Percentiles rank a stretch among this genome's conserved stretches.
Evolutionary conservation across 2,113 vertebrate species (phyloP).

Genomic region (Eurypyga helias): DNA sequence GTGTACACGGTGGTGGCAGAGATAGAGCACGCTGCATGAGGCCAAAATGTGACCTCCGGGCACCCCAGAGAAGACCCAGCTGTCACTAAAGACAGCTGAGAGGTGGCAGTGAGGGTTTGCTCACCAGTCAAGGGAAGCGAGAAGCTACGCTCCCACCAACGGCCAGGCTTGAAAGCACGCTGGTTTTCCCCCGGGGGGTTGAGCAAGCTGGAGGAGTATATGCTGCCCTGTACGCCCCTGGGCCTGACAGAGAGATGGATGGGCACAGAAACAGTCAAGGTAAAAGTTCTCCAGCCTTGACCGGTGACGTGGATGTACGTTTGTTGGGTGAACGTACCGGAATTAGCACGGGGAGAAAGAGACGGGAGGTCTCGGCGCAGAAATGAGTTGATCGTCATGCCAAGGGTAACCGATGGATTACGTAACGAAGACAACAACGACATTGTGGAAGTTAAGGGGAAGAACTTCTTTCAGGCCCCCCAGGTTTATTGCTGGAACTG

Average conservation of each 20-base stretch:
- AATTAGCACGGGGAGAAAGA: background rate
- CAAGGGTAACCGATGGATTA: background rate
- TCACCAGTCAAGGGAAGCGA: background rate
- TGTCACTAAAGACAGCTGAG: background rate
- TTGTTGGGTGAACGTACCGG: background rate
- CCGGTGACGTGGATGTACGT: background rate
- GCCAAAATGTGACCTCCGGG: background rate
- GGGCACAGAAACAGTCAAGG: background rate
- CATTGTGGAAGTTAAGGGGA: background rate
- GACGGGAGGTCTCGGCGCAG: background rate
- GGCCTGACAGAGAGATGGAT: background rate
- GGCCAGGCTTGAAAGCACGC: background rate
- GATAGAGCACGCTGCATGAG: background rate
- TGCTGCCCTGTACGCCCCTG: background rate
- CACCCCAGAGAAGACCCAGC: background rate
- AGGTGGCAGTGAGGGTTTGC: accelerated
- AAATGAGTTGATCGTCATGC: background rate
- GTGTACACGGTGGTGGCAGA: background rate
- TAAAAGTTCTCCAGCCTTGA: slow-evolving; percentile 50
- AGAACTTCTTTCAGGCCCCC: background rate
- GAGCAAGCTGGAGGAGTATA: background rate
- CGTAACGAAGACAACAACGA: background rate
- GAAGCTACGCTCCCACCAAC: background rate
- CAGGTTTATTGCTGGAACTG: background rate
- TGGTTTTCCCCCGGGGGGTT: background rate